A percentile compares a stretch with the other conserved stretches of the same genome.
Evolutionary conservation across 2,888 invertebrate genomes (phyloP).

Genomic region (Cheilosia urbana): DNA sequence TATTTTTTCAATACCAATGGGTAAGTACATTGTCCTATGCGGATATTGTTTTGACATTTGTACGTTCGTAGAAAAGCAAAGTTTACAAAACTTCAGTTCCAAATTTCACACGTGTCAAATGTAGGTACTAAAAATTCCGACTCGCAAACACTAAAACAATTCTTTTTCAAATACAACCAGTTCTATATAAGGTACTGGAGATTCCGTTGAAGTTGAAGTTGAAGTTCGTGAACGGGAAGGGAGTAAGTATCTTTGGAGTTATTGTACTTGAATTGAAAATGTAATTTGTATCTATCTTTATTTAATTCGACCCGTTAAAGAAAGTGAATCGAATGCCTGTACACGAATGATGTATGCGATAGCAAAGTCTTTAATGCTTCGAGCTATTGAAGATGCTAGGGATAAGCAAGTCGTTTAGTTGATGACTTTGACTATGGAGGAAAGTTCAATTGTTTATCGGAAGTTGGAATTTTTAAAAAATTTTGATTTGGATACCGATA

Average conservation of each 20-base stretch:
- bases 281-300: neutral
- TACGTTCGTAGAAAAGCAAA: too few species aligned
- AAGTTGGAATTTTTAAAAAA: neutral
- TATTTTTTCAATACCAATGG: slow-evolving; percentile 85
- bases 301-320: slow-evolving; percentile 78
- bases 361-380: slow-evolving; percentile 85
- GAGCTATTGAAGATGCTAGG: slow-evolving; percentile 81
- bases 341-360: slow-evolving; percentile 85
- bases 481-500: neutral
- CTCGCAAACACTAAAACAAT: slow-evolving; percentile 1
- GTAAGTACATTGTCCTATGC: slow-evolving; percentile 81
- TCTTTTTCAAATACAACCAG: slow-evolving; percentile 77
- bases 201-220: slow-evolving; percentile 82
- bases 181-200: slow-evolving; percentile 85
- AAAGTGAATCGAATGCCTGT: slow-evolving; percentile 84
- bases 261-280: neutral
- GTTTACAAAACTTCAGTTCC: too few species aligned
- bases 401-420: slow-evolving; percentile 6
- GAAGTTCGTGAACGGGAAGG: slow-evolving; percentile 80
- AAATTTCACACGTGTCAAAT: slow-evolving; percentile 16
- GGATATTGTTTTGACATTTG: too few species aligned
- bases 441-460: neutral
- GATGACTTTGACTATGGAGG: neutral
- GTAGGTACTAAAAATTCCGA: neutral
- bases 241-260: slow-evolving; percentile 77